Base-by-base conservation (phyloP, 2,113 vertebrate species). In the Syngnathoides biaculeatus region DNA sequence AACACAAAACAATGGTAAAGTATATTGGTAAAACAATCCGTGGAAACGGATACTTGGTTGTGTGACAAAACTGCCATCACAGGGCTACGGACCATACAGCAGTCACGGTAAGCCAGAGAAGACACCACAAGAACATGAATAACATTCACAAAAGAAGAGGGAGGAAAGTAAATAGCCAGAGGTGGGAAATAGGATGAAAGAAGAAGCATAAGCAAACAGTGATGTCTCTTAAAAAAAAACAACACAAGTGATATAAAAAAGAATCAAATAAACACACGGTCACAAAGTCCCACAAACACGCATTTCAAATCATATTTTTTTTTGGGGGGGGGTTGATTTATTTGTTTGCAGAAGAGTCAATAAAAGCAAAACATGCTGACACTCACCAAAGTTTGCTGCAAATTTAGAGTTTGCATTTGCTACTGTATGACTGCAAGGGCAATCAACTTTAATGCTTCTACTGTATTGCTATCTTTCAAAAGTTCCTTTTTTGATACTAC, bases 151-250 rank as follows among this genome's bases (percentile, higher is more conserved):
- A 67, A 48, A 43, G 45, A 27, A 69, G 47, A 66, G 47, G 7
- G 42, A 19, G 27, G 55, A 39, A 40, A 52, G 35, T 42, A 52
- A 72, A 81, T 43, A 77, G 57, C 60, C 61, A 72, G 26, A 53
- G 39, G 73, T 13, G 53, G 62, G 12, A 56, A 68, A 72, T 8
- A n/a, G 27, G 43, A 66, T 72, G 63, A 69, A 76, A 79, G 48
- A 75, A 78, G 59, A 58, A 62, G 72, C 26, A 74, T 75, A 61
- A 77, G 82, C 48, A 10, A 77, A 84, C 48, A 10, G 48, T 50
- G 48, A 52, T 20, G 10, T 52, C 19, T 52, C 20, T 52, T 22
- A 20, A 52, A 52, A 8, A 2, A 52, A 52, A 52, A 20, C 10
- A 52, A 52, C n/a, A n/a, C 20, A 52, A 52, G 48, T 0, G 20